Evolutionary conservation across 1,140 invertebrate genomes (phyloP), one percentile per base, ranked within the genome.

Genomic region (Zaprionus kolodkinae): DNA sequence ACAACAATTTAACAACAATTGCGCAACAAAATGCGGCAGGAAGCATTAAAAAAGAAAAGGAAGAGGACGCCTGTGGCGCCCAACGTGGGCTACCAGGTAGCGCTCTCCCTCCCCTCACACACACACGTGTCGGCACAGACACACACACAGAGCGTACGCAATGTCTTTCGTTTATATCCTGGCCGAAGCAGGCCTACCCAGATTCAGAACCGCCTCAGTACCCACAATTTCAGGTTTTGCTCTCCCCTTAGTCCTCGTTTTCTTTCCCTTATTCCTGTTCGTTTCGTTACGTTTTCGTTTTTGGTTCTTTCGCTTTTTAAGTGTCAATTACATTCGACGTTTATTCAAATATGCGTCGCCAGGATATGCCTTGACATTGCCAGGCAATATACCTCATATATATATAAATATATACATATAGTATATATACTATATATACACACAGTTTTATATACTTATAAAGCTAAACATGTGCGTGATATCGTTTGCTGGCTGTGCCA

Each of bases 261-360:
- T 25, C 60, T 10, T 12, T 11, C 6, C 25, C 45, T 55, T 69
- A 21, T 35, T 43, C 43, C 33, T 33, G 27, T 54, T 63, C 50
- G 52, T 59, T 54, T 63, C 55, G 45, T 59, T 67, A 73, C 57
- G 36, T 67, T 70, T 59, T 59, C 30, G 50, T 33, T 71, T 71
- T 61, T 13, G 27, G 21, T 61, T 48, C 40, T 43, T 63, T 55
- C 27, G 52, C 27, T 66, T 56, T 77, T 85, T 81, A 89, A 89
- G 85, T 89, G 85, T 89, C 85, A 89, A 89, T 89, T 89, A 89
- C 85, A 89, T 89, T 89, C 55, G 85, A 89, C 85, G 85, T 89
- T 89, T 85, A 89, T 89, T 89, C 79, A 89, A 89, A 89, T 89
- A 89, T 89, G 81, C 85, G 77, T 62, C 57, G 85, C 80, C 57